A percentile compares a stretch with the other conserved stretches of the same genome.
Conservation (phyloP, 2,888 invertebrate genomes). For the Leucophenga montana region DNA sequence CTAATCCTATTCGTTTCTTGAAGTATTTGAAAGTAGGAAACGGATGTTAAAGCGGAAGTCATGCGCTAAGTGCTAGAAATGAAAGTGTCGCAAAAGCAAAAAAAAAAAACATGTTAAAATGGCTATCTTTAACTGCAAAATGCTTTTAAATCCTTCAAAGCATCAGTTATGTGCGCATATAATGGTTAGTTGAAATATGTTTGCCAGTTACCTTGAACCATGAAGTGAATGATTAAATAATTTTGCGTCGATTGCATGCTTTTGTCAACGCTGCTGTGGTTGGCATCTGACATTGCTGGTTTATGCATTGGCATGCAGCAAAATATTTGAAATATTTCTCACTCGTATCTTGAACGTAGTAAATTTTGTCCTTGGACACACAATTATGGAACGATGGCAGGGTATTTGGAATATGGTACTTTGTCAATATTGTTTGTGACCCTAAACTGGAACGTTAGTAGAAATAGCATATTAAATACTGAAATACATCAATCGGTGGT, state of each 20-base stretch:
- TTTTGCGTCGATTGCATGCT: neutral
- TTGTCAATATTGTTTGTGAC: too few species aligned
- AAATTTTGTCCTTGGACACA: slow-evolving; percentile 31
- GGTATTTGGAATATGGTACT: too few species aligned
- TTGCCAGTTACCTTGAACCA: neutral
- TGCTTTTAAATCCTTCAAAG: slow-evolving; percentile 13
- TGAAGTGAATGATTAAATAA: neutral
- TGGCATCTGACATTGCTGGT: neutral
- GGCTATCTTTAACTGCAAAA: slow-evolving; percentile 1
- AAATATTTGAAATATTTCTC: neutral
- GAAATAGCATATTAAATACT: too few species aligned
- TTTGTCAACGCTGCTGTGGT: neutral
- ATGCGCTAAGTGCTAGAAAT: too few species aligned
- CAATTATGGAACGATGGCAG: too few species aligned
- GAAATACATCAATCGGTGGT: too few species aligned
- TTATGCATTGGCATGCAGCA: neutral
- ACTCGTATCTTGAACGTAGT: neutral
- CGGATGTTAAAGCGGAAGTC: slow-evolving; percentile 12
- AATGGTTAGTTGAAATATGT: neutral
- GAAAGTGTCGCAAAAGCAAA: neutral
- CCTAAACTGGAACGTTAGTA: too few species aligned
- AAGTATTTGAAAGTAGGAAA: too few species aligned
- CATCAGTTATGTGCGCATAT: neutral
- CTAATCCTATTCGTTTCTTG: too few species aligned
- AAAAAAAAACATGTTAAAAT: too few species aligned